Evolutionary conservation across 2,113 vertebrate species (phyloP).

Genomic region (Thamnophis sirtalis): DNA sequence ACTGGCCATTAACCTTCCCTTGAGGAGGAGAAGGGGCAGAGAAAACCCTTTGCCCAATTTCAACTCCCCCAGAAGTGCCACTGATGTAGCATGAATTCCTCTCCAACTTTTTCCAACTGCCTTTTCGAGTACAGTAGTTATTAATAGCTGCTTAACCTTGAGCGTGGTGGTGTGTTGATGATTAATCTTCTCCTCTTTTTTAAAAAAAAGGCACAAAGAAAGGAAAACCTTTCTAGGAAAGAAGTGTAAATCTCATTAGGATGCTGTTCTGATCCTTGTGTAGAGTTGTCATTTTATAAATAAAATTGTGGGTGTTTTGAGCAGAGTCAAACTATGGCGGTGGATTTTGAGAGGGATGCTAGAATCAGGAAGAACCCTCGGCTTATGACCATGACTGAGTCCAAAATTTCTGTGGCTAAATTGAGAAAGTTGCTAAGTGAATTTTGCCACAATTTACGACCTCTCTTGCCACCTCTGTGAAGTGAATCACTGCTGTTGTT

Average conservation of each 20-base stretch:
- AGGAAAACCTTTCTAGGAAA: constrained; percentile 27
- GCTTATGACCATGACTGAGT: too few species aligned
- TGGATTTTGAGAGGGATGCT: neutral
- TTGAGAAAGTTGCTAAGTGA: neutral
- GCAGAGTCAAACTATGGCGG: neutral
- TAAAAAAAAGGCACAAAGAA: constrained; percentile 9
- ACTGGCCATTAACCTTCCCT: neutral
- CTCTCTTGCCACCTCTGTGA: neutral
- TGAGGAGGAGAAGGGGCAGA: neutral
- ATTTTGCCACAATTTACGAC: neutral
- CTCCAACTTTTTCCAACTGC: constrained; percentile 19
- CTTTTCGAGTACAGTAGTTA: constrained; percentile 20
- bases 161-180: constrained; percentile 6
- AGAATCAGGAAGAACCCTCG: neutral
- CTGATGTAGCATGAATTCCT: neutral
- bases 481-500: neutral
- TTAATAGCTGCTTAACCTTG: constrained; percentile 48
- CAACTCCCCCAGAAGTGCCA: neutral
- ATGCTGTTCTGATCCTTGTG: neutral
- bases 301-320: neutral
- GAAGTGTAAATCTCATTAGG: neutral
- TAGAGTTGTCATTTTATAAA: neutral
- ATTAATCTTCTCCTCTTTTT: constrained; percentile 9
- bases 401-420: neutral
- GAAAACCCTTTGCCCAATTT: neutral